Evolutionary conservation across 2,113 vertebrate species (phyloP), one percentile per base, ranked within the genome.

Genomic region (Rhea americana): DNA sequence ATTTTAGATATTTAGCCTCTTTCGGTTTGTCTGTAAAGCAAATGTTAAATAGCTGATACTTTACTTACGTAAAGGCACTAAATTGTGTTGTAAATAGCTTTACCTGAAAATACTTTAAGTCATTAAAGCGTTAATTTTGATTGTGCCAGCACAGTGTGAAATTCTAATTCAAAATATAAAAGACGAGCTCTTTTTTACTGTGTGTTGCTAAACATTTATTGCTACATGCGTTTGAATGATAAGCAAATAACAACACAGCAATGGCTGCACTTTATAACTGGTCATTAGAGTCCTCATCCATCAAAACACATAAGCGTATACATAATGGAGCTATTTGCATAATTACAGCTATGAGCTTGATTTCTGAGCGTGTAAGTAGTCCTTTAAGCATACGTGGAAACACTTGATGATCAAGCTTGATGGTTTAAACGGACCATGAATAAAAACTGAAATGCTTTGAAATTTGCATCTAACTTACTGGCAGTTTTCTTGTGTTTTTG

Each of bases 141-240:
- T 17, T 5, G 14, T 70, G 73, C 76, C 15, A n/a, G 67, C 43
- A 8, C 15, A 30, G 78, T 63, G 82, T 43, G 82, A 89, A 81
- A 65, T 90, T 83, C 74, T 80, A 90, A 90, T 90, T 85, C 59
- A 2, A 43, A 87, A 35, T 83, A 25, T 81, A 89, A 96, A 93
- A 87, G 7, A 61, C 61, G 11, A 85, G 79, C 87, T 91, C 91
- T 19, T 48, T 82, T 92, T 94, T 76, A 89, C 41, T 48, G 20
- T 3, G 25, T 74, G 93, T 95, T 93, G 45, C 91, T 93, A 94
- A 96, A 95, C 87, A 87, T 96, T 94, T 87, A 92, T 63, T 81
- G 94, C 87, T 92, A 6, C 5, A 1, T 24, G 59, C 63, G 3
- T 79, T 21, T 74, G 89, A 93, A 7, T 68, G 85, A 91, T 91